These are phyloP conservation scores for Candidula unifasciata DNA, from an alignment of 2,888 invertebrate species.

Conservation along the genomic window DNA sequence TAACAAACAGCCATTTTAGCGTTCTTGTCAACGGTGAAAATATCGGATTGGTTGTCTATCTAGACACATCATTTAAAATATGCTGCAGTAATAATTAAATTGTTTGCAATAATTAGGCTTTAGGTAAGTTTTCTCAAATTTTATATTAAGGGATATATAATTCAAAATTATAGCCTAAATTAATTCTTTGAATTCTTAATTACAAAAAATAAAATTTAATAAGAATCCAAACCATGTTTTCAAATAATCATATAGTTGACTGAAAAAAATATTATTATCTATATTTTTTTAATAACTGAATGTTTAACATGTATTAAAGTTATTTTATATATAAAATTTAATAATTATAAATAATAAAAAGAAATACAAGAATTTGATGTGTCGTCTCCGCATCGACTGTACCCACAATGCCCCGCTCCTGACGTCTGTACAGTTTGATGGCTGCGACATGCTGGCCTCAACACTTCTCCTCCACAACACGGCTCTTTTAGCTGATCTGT, in stretches of 20 bases:
- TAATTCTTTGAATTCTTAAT: too few relatives aligned
- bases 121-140: too few relatives aligned
- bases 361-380: not conserved
- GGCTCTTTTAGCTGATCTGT: slow-evolving; percentile 10
- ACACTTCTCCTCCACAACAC: not conserved
- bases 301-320: not conserved
- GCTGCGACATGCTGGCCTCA: slow-evolving; percentile 45
- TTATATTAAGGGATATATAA: too few relatives aligned
- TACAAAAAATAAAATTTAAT: too few relatives aligned
- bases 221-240: too few relatives aligned
- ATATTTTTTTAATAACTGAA: not conserved
- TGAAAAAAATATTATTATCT: too few relatives aligned
- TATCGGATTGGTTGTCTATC: not conserved
- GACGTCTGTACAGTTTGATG: slow-evolving; percentile 44
- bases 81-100: too few relatives aligned
- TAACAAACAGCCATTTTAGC: slow-evolving; percentile 27
- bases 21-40: slow-evolving; percentile 39
- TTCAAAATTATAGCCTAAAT: too few relatives aligned
- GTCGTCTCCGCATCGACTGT: not conserved
- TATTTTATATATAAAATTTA: not conserved
- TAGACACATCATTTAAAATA: not conserved
- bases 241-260: too few relatives aligned
- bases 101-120: too few relatives aligned
- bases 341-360: not conserved
- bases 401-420: slow-evolving; percentile 36